Conservation (phyloP, 1,140 invertebrate species). For the Panagrolaimus sp. region DNA sequence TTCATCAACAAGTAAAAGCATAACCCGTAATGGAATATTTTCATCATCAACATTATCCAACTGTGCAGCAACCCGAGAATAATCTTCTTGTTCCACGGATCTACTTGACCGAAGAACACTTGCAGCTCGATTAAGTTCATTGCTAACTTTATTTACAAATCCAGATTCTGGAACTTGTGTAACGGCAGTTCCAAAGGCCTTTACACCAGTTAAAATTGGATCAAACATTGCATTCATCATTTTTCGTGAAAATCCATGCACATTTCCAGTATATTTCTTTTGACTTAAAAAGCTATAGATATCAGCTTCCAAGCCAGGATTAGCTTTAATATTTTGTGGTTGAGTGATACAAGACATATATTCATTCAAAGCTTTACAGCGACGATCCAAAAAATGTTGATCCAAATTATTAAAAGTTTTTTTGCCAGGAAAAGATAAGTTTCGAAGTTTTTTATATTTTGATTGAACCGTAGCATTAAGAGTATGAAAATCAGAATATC, state of each 20-base stretch:
- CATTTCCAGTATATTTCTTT: conserved; percentile 70
- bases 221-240: conserved; percentile 56
- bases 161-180: conserved; percentile 53
- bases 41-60: conserved; percentile 61
- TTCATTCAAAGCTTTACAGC: conserved; percentile 76
- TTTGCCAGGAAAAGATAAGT: conserved; percentile 80
- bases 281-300: conserved; percentile 74
- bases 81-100: conserved; percentile 19
- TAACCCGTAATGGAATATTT: conserved; percentile 79
- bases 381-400: conserved; percentile 75
- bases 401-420: conserved; percentile 89
- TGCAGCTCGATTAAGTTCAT: conserved; percentile 54
- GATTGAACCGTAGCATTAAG: conserved; percentile 65
- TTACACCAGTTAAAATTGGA: conserved; percentile 48
- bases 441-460: conserved; percentile 74
- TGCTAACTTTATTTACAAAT: conserved; percentile 49
- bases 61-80: conserved; percentile 1
- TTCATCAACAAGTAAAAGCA: conserved; percentile 80
- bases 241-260: conserved; percentile 61
- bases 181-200: conserved; percentile 54
- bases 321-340: conserved; percentile 66
- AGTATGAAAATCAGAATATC: conserved; percentile 86
- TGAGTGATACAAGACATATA: conserved; percentile 69
- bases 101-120: conserved; percentile 25
- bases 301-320: conserved; percentile 69